Evolutionary conservation across 2,888 invertebrate genomes (phyloP).

Genomic region (Drosophila pseudotakahashii): DNA sequence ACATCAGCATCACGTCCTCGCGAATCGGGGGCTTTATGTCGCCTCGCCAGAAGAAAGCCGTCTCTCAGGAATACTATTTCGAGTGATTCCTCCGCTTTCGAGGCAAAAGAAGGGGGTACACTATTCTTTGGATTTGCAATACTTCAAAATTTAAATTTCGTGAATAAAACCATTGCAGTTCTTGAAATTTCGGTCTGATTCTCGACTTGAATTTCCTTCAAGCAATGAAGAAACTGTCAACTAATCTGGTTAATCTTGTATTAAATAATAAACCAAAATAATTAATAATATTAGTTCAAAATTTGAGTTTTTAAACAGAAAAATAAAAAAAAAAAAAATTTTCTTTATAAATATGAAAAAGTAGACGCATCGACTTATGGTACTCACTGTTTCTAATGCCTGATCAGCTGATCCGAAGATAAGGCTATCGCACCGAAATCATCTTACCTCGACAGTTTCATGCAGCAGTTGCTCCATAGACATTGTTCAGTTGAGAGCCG

Average conservation of each 20-base stretch:
- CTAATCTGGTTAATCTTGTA: too few species aligned
- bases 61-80: constrained; percentile 13
- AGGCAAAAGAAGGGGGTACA: too few species aligned
- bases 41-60: background rate
- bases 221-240: too few species aligned
- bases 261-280: too few species aligned
- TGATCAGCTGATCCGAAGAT: constrained; percentile 38
- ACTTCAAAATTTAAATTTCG: constrained; percentile 9
- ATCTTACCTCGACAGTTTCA: background rate
- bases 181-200: background rate
- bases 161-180: constrained; percentile 1
- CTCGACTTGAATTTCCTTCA: too few species aligned
- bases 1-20: constrained; percentile 10
- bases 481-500: background rate
- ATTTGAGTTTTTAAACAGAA: too few species aligned
- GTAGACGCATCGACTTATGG: background rate
- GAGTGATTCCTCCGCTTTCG: background rate
- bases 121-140: background rate
- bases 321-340: background rate
- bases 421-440: constrained; percentile 22
- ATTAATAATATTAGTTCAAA: too few species aligned
- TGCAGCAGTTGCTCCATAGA: constrained; percentile 2
- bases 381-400: constrained; percentile 1
- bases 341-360: background rate
- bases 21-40: constrained; percentile 10